Evolutionary conservation across 2,888 invertebrate genomes (phyloP), one percentile per base, ranked within the genome.

Genomic region (Philereme vetulata): DNA sequence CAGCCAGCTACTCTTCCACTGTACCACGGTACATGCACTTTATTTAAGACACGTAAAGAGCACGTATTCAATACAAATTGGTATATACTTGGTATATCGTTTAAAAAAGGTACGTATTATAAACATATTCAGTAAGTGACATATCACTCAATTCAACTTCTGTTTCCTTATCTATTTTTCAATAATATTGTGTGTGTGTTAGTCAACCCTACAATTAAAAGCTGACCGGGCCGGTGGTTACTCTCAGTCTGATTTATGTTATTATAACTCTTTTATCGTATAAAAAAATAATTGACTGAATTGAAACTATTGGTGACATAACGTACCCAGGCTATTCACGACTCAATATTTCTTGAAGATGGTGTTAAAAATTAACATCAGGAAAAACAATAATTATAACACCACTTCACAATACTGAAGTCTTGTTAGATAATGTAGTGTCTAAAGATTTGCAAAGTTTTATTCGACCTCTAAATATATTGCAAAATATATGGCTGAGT

Each of bases 361-460:
- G 38, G 38, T 38, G 38, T 38, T 38, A 38, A 38, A 38, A 38
- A 38, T 38, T 1, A 4, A 8, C 8, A 8, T 38, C 5, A 38
- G 7, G 8, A 8, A 38, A 38, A 38, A 6, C 4, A 6, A 38
- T 38, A 36, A 36, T 2, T 4, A 4, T 38, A 38, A 38, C 4
- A 38, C 38, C 38, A 6, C 7, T 4, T 7, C 38, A 21, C 21
- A 4, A 38, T 6, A 42, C 10, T 10, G 57, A 51, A 47, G 35
- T 47, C 32, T 42, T 57, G 10, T 6, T 51, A 9, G 35, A 51
- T 10, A 57, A 57, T 42, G 3, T 3, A 5, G 52, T 58, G 9
- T 11, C 8, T 33, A 32, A 36, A 43, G 52, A 58, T 32, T n/a
- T 52, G 33, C 48, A 52, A 52, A 52, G 21, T 4, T 5, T 52